These are phyloP conservation scores for Lates japonicus DNA, from an alignment of 2,797 vertebrate species.

Conservation along the genomic window DNA sequence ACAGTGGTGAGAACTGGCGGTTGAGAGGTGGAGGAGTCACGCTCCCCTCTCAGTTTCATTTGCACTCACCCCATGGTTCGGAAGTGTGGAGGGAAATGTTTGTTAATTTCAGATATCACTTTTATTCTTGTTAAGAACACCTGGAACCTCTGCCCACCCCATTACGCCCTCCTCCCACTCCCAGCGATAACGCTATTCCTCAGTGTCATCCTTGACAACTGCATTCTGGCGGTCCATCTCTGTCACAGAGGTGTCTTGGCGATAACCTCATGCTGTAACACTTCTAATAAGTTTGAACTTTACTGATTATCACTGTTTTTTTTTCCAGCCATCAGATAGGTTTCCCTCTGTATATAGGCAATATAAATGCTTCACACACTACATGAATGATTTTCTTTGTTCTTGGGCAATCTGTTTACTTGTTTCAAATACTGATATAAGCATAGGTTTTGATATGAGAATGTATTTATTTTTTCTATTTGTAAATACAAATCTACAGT, in stretches of 20 bases:
- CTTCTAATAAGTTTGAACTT: slow-evolving; percentile 54
- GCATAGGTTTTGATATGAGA: background rate
- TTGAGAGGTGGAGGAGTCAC: slow-evolving; percentile 64
- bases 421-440: background rate
- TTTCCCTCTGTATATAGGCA: background rate
- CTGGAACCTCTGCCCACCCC: slow-evolving; percentile 60
- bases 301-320: slow-evolving; percentile 19
- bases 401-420: background rate
- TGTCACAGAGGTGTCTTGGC: slow-evolving; percentile 29
- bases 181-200: slow-evolving; percentile 42
- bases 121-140: slow-evolving; percentile 73
- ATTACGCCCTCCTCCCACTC: slow-evolving; percentile 29
- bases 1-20: slow-evolving; percentile 74
- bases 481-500: background rate
- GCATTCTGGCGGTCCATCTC: slow-evolving; percentile 47
- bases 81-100: slow-evolving; percentile 75
- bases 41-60: slow-evolving; percentile 73
- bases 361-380: slow-evolving; percentile 7
- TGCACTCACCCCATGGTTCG: slow-evolving; percentile 70
- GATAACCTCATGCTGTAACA: slow-evolving; percentile 49
- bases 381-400: background rate
- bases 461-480: background rate
- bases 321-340: background rate
- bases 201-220: slow-evolving; percentile 51
- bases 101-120: slow-evolving; percentile 75